Conservation (phyloP, 2,888 invertebrate species). For the Chouioia cunea region DNA sequence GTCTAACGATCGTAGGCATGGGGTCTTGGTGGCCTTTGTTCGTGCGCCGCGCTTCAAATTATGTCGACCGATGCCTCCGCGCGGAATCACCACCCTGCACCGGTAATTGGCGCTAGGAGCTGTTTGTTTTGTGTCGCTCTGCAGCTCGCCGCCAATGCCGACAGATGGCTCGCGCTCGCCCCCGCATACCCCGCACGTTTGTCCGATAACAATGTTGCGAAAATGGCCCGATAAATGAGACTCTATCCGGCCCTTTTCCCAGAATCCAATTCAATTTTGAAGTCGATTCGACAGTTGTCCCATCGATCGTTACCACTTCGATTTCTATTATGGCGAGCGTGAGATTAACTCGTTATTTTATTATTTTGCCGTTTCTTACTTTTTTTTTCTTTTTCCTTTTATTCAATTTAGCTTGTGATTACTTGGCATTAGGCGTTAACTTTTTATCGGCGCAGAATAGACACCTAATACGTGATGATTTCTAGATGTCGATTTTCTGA, state of each 20-base stretch:
- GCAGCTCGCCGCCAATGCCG: conserved; percentile 53
- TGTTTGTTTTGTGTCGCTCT: conserved; percentile 65
- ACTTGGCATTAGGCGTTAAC: too few species aligned
- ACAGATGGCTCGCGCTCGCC: conserved; percentile 55
- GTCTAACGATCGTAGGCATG: conserved; percentile 45
- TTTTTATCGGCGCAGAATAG: too few species aligned
- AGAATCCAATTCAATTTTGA: conserved; percentile 46
- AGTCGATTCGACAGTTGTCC: conserved; percentile 43
- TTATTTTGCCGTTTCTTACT: background rate
- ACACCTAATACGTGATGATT: too few species aligned
- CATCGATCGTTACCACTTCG: conserved; percentile 28
- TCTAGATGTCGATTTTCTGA: too few species aligned
- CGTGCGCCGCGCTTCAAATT: conserved; percentile 57
- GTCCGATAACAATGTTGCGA: conserved; percentile 41
- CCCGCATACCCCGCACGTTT: conserved; percentile 44
- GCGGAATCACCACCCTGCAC: conserved; percentile 54
- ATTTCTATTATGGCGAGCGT: background rate
- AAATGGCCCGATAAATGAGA: conserved; percentile 42
- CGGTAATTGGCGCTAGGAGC: conserved; percentile 60
- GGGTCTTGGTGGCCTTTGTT: conserved; percentile 54
- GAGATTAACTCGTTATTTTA: conserved; percentile 9
- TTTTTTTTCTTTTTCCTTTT: too few species aligned
- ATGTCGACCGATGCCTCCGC: conserved; percentile 56
- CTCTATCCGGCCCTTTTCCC: conserved; percentile 17
- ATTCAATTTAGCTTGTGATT: too few species aligned